Base-by-base conservation (phyloP, 2,888 invertebrate genomes). In the Dryobotodes eremita region DNA sequence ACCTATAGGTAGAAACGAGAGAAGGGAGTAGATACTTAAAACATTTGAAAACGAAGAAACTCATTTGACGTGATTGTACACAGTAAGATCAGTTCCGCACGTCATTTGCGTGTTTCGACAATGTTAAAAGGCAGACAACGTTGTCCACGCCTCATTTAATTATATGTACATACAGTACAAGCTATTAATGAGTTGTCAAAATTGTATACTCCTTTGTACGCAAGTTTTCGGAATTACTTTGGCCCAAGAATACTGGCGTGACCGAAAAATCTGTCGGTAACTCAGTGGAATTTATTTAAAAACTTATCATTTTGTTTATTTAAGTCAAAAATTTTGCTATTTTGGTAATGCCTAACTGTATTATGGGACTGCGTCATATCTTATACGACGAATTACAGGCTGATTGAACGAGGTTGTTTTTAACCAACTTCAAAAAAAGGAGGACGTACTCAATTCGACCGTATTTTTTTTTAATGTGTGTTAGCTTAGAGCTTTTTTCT, bases 111-210 rank as follows among this genome's bases (percentile, higher is more conserved):
- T 84, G 83, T 87, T 84, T 79, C 88, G 71, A 83, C 82, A 80
- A 80, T 85, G 88, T 86, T 64, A 82, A 88, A 89, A 87, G 83
- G 80, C 89, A 88, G 89, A 87, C 88, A 82, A 82, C 83, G 84
- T 88, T 85, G 81, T 84, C 70, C 87, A 89, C 89, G 87, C 80
- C 83, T 72, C 72, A 66, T 89, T 89, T 81, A 88, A 88, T 86
- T 72, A 80, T 81, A 88, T 84, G 71, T 87, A 85, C 76, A 87
- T 85, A 89, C 81, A 85, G 80, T 77, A 82, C 77, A 85, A 55
- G 82, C 82, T 78, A 75, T 83, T 89, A 86, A 86, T 80, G 80
- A 84, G 83, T 84, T 85, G 89, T 88, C 85, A 82, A 85, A 89
- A 80, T 89, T 89, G 85, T 85, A 85, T 84, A 80, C 75, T 36